These are phyloP conservation scores for Clarias fuscus DNA, from an alignment of 2,797 vertebrate species.

Conservation along the genomic window DNA sequence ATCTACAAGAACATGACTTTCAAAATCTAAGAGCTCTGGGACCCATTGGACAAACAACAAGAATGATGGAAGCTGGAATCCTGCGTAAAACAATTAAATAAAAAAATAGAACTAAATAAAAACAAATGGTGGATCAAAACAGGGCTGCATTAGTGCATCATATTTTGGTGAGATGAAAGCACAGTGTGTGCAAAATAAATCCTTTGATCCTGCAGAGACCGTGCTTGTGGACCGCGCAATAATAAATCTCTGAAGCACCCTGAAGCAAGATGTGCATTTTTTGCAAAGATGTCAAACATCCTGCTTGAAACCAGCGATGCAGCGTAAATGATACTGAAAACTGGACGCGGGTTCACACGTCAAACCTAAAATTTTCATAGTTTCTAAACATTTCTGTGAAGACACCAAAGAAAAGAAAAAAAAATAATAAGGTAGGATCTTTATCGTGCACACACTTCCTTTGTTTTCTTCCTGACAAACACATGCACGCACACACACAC, in stretches of 20 bases:
- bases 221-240: neutral
- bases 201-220: neutral
- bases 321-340: neutral
- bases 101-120: neutral
- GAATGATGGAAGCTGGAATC: neutral
- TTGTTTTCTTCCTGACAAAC: slow-evolving; percentile 42
- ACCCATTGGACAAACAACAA: neutral
- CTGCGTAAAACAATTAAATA: neutral
- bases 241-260: neutral
- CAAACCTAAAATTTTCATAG: slow-evolving; percentile 8
- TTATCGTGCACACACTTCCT: slow-evolving; percentile 36
- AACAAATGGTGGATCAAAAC: neutral
- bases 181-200: neutral
- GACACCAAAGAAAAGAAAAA: neutral
- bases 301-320: no score
- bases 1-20: neutral
- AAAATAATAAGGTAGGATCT: slow-evolving; percentile 34
- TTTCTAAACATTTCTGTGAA: slow-evolving; percentile 30
- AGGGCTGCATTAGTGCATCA: neutral
- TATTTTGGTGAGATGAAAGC: neutral
- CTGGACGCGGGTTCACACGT: neutral
- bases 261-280: neutral
- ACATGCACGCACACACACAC: slow-evolving; percentile 17
- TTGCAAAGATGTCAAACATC: neutral
- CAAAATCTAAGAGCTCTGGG: neutral